Evolutionary conservation across 2,797 vertebrate species (phyloP), one percentile per base, ranked within the genome.

Genomic region (Sebastes iracundus): DNA sequence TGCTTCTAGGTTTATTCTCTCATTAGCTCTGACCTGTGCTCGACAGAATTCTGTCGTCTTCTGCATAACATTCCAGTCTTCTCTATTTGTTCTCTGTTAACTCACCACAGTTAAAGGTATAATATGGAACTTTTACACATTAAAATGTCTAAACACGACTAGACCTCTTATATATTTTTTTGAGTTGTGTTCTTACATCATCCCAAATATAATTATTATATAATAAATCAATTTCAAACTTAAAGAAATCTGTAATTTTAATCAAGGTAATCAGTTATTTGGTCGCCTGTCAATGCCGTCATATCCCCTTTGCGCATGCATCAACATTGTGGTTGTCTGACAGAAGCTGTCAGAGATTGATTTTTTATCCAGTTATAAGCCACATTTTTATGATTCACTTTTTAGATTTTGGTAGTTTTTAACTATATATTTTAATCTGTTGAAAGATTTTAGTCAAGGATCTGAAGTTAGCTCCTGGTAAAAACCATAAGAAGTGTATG

Each of bases 1-100:
- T 60, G 46, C 62, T 56, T 42, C 67, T 23, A 56, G 75, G 52
- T 84, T 83, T 75, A 82, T 79, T 79, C 60, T 85, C 84, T 87
- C 42, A 70, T 93, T 90, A 83, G 60, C 49, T 55, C 63, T 80
- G 89, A 88, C 80, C 78, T 76, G 69, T 63, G 69, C 71, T 90
- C 33, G n/a, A 64, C 52, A 66, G 18, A 27, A 18, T 55, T 77
- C 33, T 61, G 38, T 69, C 20, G 4, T 75, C 60, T 30, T 76
- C 32, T 71, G 71, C 33, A 61, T 16, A 84, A 1, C 67, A 77
- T 55, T 70, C 1, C 33, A 79, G n/a, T 60, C 22, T 22, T 64
- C 32, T 86, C 4, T 55, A 32, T 83, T 75, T 73, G n/a, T 60
- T 67, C 22, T 35, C 25, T 35, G 58, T 35, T 69, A 56, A 25